Evolutionary conservation across 1,140 invertebrate species (phyloP), one percentile per base, ranked within the genome.

Genomic region (fruit fly (Drosophila melanogaster)): DNA sequence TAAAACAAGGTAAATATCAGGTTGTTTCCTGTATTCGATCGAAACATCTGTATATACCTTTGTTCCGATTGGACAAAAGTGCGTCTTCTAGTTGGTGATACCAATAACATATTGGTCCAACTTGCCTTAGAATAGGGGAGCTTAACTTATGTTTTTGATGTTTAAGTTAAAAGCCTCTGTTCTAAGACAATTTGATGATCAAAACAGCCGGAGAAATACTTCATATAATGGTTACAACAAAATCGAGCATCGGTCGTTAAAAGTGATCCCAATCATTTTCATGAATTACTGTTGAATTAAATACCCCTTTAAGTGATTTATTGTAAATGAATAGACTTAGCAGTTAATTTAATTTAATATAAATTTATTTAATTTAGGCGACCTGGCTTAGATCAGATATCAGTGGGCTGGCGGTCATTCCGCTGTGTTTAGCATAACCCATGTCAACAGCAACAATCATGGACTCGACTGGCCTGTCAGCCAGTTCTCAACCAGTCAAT

Each of bases 41-140:
- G 81, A 85, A 85, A 81, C 81, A 76, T 86, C 81, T 85, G 54
- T 81, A 75, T 86, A 49, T 85, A 81, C 81, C 77, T 85, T 74
- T 51, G 43, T 77, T 78, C 78, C 50, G 78, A 81, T 66, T 86
- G 14, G 58, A 78, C 60, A 62, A 19, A 50, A 35, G 12, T 40
- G n/a, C 62, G 58, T 22, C 44, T 10, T 4, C 57, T 35, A 7
- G 3, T n/a, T n/a, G n/a, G n/a, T n/a, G n/a, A n/a, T n/a, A n/a
- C n/a, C n/a, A n/a, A n/a, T n/a, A n/a, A n/a, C n/a, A n/a, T n/a
- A n/a, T n/a, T n/a, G 44, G 77, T 79, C 76, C 22, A 47, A 50
- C 56, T 83, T 86, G 50, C 66, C 76, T 86, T 86, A 86, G 83
- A 86, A 81, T 79, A 87, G 79, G 65, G 83, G 81, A 81, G 75